Evolutionary conservation across 2,888 invertebrate species (phyloP), one percentile per base, ranked within the genome.

Genomic region (Orthonychiurus folsomi): DNA sequence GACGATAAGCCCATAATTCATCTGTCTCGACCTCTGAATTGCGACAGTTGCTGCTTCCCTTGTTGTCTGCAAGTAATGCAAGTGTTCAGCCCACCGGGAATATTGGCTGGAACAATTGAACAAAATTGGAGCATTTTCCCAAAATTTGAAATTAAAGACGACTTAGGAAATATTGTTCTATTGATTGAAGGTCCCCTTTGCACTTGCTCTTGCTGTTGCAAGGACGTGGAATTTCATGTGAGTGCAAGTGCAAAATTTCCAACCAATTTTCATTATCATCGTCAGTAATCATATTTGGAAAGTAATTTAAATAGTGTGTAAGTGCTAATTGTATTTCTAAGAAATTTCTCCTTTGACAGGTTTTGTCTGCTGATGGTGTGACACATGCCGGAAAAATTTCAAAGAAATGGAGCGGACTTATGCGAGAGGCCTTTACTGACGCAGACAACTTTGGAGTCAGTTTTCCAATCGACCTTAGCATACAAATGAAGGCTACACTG

Each of bases 1-100:
- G 66, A 69, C 20, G 75, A 75, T 24, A 74, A 74, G 37, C 79
- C 80, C 73, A 77, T 80, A 47, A 78, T 81, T 64, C 79, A 79
- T 65, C 69, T 81, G 55, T 73, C 75, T 47, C 74, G 80, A 48
- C 78, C 78, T 2, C 74, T 79, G 9, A 72, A 78, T 23, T 80
- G 79, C 70, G 74, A 74, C 56, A 74, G 75, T 68, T 78, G 78
- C 21, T 79, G 80, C 68, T 59, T 3, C 9, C 59, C 59, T 21
- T 59, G 59, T 25, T 79, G 77, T 69, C 73, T 79, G 54, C 79
- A 79, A 76, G 79, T 66, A 59, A 55, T 55, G 56, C 5, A 55
- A 25, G 50, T 59, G 24, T 59, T 48, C 50, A 50, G 48, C 3
- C 59, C 59, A 25, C 59, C 59, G 3, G 50, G 48, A 48, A 50